Base-by-base conservation (phyloP, 2,113 vertebrate genomes). In the Oxyura jamaicensis region DNA sequence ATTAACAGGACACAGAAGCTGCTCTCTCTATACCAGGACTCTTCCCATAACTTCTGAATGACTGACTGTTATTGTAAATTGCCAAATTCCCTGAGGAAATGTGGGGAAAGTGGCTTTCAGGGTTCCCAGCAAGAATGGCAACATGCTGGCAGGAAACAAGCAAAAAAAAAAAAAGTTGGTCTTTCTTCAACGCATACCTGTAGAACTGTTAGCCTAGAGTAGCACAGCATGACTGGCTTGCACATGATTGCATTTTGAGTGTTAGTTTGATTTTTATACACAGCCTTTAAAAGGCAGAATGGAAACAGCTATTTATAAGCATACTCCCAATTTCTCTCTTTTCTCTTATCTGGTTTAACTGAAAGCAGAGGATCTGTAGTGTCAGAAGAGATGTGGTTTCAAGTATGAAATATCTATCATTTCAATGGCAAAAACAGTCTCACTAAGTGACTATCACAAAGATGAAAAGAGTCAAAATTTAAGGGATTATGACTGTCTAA, bases 1-100 rank as follows among this genome's bases (percentile, higher is more conserved):
- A 95, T 93, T 94, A 95, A 83, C 25, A 83, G 60, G 78, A 75
- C 46, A 71, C 21, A 75, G 83, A 87, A 90, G 13, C 31, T 87
- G 53, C 52, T 91, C 29, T 66, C 73, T 91, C 73, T 67, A 53
- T 59, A 96, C 66, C 63, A 79, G 67, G 50, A 85, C 48, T 84
- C 35, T 93, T 22, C 39, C 56, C 86, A 36, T 87, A 77, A 65
- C 21, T 68, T 92, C 58, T 76, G 77, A 83, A 90, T 92, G 91
- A 94, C 44, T 91, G 76, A 94, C 87, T 90, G 66, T 56, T 91
- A 28, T 46, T 86, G 63, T 86, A 65, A 93, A 5, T 69, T 17
- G 50, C 19, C 13, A 35, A 91, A 78, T 83, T 48, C 74, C 52
- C 52, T 7, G 22, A 86, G 60, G 66, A 94, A 76, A 77, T 10